Conservation (phyloP, 2,888 invertebrate species). For the Agrenia bidenticulata region DNA sequence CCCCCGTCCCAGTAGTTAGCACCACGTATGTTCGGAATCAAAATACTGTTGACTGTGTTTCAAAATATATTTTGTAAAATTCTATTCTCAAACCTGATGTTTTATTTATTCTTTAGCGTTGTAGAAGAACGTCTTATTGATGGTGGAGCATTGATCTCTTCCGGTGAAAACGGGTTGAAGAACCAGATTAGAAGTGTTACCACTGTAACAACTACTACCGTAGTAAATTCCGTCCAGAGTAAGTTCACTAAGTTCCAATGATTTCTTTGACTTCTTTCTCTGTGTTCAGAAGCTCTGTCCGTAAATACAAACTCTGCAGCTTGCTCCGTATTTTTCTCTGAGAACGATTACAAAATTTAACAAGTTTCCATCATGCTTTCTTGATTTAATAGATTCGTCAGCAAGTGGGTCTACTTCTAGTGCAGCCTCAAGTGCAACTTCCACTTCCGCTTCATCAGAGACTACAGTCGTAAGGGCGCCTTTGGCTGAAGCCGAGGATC, state of each 20-base stretch:
- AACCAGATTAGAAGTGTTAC: slow-evolving; percentile 49
- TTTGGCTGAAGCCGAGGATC: slow-evolving; percentile 25
- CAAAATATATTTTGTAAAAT: background rate
- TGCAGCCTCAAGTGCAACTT: slow-evolving; percentile 29
- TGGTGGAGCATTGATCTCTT: slow-evolving; percentile 39
- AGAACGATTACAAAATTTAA: background rate
- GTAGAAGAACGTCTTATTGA: slow-evolving; percentile 48
- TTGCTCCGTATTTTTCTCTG: background rate
- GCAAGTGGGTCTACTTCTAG: slow-evolving; percentile 20
- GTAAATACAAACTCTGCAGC: background rate
- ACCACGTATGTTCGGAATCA: slow-evolving; percentile 20
- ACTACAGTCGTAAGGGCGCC: slow-evolving; percentile 42
- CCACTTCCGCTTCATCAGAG: slow-evolving; percentile 33
- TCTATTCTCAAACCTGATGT: background rate
- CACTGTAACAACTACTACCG: slow-evolving; percentile 47
- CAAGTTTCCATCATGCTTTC: background rate
- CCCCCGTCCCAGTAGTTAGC: slow-evolving; percentile 20
- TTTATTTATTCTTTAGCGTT: slow-evolving; percentile 22
- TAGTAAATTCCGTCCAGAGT: slow-evolving; percentile 48
- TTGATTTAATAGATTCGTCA: background rate
- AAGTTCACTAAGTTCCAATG: slow-evolving; percentile 9
- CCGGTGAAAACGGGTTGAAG: slow-evolving; percentile 31
- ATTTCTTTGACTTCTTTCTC: background rate
- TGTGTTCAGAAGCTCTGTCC: background rate
- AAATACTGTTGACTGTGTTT: background rate